Percentiles rank a stretch among this genome's conserved stretches.
Evolutionary conservation across 53 echinoderm and acorn worm species (phyloP).

Genomic region (Holothuria leucospilota): DNA sequence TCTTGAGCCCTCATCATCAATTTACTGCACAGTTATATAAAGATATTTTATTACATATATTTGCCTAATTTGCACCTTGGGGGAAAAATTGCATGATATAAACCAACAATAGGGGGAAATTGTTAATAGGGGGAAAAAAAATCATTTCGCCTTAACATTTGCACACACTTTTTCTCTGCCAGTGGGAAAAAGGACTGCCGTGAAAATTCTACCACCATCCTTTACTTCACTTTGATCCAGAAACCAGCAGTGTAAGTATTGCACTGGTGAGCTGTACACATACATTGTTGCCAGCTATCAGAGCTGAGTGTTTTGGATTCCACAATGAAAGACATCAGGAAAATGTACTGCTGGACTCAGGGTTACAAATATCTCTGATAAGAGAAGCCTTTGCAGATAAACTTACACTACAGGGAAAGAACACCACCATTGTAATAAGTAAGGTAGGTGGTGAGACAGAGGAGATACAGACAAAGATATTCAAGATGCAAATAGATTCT

Average conservation of each 20-base stretch:
- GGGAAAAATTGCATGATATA: no score
- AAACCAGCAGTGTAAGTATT: slow-evolving; percentile 1
- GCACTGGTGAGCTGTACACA: not conserved
- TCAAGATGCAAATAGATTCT: no score
- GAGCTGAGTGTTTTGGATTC: not conserved
- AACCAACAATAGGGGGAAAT: no score
- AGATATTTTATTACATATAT: no score
- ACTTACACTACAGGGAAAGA: slow-evolving; percentile 22
- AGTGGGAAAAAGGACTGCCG: not conserved
- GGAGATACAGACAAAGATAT: no score
- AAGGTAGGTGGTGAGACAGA: no score
- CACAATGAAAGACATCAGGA: not conserved
- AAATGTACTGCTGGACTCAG: slow-evolving; percentile 60
- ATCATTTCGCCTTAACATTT: no score
- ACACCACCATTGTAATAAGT: slow-evolving; percentile 26
- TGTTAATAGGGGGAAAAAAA: no score
- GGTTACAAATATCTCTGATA: slow-evolving; percentile 62
- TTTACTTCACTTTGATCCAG: not conserved
- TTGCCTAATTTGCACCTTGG: no score
- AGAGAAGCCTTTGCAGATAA: slow-evolving; percentile 34
- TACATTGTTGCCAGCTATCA: slow-evolving; percentile 41
- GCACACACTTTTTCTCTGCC: no score
- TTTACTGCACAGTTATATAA: no score
- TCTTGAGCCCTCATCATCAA: no score
- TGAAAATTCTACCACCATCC: slow-evolving; percentile 45